Evolutionary conservation across 1,140 invertebrate species (phyloP).

Genomic region (Nomia melanderi): DNA sequence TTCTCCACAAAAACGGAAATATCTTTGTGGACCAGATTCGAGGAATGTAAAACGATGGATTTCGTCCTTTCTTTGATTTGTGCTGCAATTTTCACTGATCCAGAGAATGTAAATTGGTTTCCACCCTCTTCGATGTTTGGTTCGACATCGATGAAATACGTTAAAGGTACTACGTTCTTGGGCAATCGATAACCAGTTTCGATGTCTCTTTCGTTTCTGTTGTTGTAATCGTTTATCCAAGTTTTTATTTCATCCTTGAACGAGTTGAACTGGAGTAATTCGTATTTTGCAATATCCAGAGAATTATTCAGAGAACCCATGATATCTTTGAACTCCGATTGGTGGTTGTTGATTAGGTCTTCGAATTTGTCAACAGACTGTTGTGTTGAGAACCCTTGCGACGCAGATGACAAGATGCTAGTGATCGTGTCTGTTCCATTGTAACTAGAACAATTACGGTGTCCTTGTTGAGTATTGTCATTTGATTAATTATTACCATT

Average conservation of each 20-base stretch:
- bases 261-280: slow-evolving; percentile 53
- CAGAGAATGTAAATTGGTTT: slow-evolving; percentile 80
- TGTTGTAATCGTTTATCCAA: background rate
- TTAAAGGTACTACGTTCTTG: slow-evolving; percentile 49
- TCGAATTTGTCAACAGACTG: slow-evolving; percentile 53
- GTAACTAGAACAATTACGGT: slow-evolving; percentile 57
- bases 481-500: too few species aligned
- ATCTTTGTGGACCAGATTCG: slow-evolving; percentile 68
- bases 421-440: slow-evolving; percentile 44
- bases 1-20: slow-evolving; percentile 41
- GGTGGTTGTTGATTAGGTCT: slow-evolving; percentile 43
- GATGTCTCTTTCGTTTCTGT: too few species aligned
- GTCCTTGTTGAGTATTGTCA: background rate
- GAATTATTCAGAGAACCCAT: slow-evolving; percentile 39
- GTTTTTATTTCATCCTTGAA: slow-evolving; percentile 27
- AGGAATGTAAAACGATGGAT: slow-evolving; percentile 82
- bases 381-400: slow-evolving; percentile 59
- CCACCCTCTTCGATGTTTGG: slow-evolving; percentile 28
- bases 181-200: slow-evolving; percentile 61
- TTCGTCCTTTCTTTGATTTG: slow-evolving; percentile 73
- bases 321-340: slow-evolving; percentile 8
- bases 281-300: slow-evolving; percentile 57
- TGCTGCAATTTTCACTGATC: slow-evolving; percentile 78
- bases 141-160: slow-evolving; percentile 52
- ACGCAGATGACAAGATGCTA: slow-evolving; percentile 53